A percentile compares a stretch with the other conserved stretches of the same genome.
phyloP scores from a whole-genome alignment of 2,113 vertebrate species.

The Halichoeres trimaculatus region DNA sequence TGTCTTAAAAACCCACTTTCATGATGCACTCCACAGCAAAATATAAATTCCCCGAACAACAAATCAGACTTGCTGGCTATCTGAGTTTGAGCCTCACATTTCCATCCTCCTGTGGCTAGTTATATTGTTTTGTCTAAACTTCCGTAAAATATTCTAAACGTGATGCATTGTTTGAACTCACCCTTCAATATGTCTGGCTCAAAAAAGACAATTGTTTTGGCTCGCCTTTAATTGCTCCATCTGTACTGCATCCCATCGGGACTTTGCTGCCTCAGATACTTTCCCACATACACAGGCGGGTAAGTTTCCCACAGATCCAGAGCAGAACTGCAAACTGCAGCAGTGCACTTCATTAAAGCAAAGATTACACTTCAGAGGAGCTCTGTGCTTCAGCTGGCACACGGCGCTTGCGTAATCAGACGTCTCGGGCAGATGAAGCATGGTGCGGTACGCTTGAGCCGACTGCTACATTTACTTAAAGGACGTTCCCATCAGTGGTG shows the following conservation, averaged over 20 bases:
- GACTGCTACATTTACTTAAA: constrained; percentile 76
- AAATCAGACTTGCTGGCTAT: constrained; percentile 30
- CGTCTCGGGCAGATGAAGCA: constrained; percentile 61
- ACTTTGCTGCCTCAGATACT: constrained; percentile 48
- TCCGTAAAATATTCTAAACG: constrained; percentile 79
- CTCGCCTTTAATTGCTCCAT: constrained; percentile 75
- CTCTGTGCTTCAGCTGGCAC: constrained; percentile 37
- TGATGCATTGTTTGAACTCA: constrained; percentile 72
- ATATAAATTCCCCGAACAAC: constrained; percentile 61
- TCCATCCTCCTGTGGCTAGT: constrained; percentile 78
- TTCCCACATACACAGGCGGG: constrained; percentile 57
- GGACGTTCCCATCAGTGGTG: constrained; percentile 72
- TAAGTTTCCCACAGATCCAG: constrained; percentile 52
- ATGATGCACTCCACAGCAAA: constrained; percentile 32
- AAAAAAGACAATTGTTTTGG: constrained; percentile 72
- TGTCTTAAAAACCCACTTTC: constrained; percentile 15
- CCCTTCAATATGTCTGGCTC: constrained; percentile 73
- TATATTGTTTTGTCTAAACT: constrained; percentile 77
- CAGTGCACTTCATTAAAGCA: constrained; percentile 63
- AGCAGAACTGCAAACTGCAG: constrained; percentile 52
- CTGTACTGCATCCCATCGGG: constrained; percentile 67
- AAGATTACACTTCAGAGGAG: constrained; percentile 50
- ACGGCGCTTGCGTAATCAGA: constrained; percentile 56
- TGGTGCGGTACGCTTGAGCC: constrained; percentile 52
- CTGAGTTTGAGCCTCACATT: constrained; percentile 53